phyloP scores from a whole-genome alignment of 2,888 invertebrate genomes.

The Pristionchus arcanus region DNA sequence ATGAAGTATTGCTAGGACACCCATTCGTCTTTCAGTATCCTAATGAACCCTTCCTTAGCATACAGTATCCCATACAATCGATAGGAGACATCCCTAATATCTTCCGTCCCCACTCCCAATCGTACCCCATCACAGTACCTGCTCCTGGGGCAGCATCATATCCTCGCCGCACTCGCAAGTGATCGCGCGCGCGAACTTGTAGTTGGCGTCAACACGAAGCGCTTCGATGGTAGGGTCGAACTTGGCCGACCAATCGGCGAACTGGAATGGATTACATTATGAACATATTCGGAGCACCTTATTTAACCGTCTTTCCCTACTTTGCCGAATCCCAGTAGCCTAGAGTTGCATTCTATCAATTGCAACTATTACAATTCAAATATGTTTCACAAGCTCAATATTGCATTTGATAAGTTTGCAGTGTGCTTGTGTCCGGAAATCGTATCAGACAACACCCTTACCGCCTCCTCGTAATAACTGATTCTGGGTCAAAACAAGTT shows the following conservation, averaged over 20 bases:
- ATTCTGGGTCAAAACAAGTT: too few species aligned
- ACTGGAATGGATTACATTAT: not conserved
- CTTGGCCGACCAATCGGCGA: slow-evolving; percentile 1
- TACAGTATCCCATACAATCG: not conserved
- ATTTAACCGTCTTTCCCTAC: too few species aligned
- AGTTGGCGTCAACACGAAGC: slow-evolving; percentile 4
- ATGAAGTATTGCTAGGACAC: too few species aligned
- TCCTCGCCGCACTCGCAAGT: slow-evolving; percentile 41
- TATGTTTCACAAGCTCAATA: too few species aligned
- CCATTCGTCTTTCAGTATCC: too few species aligned
- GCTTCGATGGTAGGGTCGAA: slow-evolving; percentile 26
- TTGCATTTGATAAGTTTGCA: too few species aligned
- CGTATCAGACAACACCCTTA: too few species aligned
- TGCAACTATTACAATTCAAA: not conserved
- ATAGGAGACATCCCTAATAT: too few species aligned
- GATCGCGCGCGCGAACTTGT: slow-evolving; percentile 14
- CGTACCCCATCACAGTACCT: not conserved
- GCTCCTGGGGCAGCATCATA: slow-evolving; percentile 30
- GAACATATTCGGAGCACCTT: not conserved
- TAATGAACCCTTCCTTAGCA: not conserved
- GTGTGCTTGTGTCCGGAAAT: too few species aligned
- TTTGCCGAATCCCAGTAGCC: too few species aligned
- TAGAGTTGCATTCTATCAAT: not conserved
- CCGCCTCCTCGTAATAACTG: too few species aligned
- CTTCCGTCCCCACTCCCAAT: too few species aligned